These are phyloP conservation scores for Anisognathus igniventris DNA, from an alignment of 2,797 vertebrate genomes.

Conservation along the genomic window DNA sequence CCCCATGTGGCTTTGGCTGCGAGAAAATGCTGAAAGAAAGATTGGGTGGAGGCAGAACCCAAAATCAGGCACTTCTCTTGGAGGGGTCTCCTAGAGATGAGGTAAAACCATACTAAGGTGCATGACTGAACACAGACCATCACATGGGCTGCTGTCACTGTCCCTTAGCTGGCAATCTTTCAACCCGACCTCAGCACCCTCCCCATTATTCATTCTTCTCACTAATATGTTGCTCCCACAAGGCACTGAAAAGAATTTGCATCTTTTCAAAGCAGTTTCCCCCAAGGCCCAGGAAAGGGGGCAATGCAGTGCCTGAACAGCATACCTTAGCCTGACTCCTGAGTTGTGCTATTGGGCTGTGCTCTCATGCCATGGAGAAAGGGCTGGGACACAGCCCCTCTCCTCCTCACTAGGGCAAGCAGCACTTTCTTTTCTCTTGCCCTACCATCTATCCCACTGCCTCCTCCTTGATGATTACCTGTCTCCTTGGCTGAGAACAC, in stretches of 20 bases:
- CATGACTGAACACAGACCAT: background rate
- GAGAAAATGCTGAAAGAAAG: background rate
- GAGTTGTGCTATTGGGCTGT: background rate
- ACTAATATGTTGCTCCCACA: accelerated
- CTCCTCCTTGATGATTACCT: background rate
- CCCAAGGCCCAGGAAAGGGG: background rate
- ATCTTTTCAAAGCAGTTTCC: background rate
- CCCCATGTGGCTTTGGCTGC: background rate
- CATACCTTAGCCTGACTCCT: background rate
- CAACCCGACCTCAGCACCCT: background rate
- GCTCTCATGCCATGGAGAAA: background rate
- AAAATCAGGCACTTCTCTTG: accelerated
- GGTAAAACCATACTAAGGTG: background rate
- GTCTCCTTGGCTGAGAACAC: background rate
- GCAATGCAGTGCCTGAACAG: accelerated
- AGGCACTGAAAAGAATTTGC: background rate
- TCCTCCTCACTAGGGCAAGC: background rate
- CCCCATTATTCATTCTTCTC: background rate
- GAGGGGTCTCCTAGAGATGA: background rate
- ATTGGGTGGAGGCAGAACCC: accelerated
- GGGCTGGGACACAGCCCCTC: background rate
- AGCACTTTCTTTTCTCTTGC: background rate
- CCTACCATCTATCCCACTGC: background rate
- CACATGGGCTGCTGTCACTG: background rate
- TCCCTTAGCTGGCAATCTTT: accelerated